A percentile compares a stretch with the other conserved stretches of the same genome.
These are phyloP conservation scores for Mormyrus lacerda DNA, from an alignment of 2,113 vertebrate genomes.

Conservation along the genomic window DNA sequence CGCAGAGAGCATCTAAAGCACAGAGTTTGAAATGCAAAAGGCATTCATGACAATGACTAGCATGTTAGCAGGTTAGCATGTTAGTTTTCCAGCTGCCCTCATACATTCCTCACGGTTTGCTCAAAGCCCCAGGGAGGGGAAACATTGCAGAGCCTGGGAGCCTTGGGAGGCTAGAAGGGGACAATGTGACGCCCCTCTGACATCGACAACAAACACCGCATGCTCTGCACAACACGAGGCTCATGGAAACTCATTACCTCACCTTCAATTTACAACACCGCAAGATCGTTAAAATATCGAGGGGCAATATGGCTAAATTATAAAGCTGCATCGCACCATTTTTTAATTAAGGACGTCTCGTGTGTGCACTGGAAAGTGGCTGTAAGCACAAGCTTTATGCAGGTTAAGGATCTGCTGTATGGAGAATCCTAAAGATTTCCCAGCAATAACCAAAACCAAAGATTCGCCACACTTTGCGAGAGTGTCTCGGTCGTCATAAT, in stretches of 20 bases:
- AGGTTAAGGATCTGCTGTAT: neutral
- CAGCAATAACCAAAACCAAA: neutral
- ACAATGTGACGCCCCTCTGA: neutral
- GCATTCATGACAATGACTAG: neutral
- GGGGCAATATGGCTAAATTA: neutral
- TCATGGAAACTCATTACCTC: neutral
- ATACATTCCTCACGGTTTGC: neutral
- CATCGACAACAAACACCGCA: neutral
- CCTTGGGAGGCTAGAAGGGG: neutral
- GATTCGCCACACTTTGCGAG: neutral
- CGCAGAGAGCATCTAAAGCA: neutral
- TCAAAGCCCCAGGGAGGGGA: neutral
- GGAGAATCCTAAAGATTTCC: neutral
- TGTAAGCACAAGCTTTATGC: neutral
- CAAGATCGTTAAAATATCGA: neutral
- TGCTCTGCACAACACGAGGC: neutral
- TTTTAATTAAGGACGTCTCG: neutral
- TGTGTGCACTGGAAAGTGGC: neutral
- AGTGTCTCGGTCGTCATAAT: neutral
- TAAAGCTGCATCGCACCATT: neutral
- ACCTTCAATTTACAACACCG: neutral
- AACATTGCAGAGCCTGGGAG: neutral
- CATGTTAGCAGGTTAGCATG: neutral
- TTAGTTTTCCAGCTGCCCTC: neutral
- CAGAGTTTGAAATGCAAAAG: neutral